phyloP scores from a whole-genome alignment of 2,113 vertebrate genomes.

The Thunnus thynnus region DNA sequence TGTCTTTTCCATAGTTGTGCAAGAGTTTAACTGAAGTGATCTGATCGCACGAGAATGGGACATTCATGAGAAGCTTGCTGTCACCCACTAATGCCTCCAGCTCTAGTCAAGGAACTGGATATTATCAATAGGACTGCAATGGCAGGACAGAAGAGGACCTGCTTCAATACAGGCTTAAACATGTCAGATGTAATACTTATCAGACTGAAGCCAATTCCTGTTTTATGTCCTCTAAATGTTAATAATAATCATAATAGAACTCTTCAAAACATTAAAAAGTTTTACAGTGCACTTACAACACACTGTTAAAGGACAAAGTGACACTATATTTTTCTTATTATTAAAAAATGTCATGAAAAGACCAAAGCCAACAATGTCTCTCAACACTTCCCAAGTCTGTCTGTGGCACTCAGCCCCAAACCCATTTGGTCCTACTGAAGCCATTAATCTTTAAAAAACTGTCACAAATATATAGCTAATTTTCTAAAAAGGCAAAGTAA shows the following conservation, averaged over 20 bases:
- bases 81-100: constrained; percentile 59
- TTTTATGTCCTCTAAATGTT: neutral
- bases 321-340: neutral
- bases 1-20: constrained; percentile 66
- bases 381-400: neutral
- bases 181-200: neutral
- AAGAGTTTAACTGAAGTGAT: constrained; percentile 62
- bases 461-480: neutral
- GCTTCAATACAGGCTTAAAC: constrained; percentile 11
- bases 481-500: no score
- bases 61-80: constrained; percentile 44
- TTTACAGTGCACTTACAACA: neutral
- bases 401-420: neutral
- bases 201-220: neutral
- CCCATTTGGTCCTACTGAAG: neutral
- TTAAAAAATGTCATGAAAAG: neutral
- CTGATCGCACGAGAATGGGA: constrained; percentile 47
- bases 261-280: neutral
- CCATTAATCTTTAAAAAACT: neutral
- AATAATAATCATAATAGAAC: neutral
- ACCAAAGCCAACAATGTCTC: neutral
- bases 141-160: constrained; percentile 13
- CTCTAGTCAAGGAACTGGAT: constrained; percentile 43
- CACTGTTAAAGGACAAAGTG: neutral
- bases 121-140: constrained; percentile 48